phyloP scores from a whole-genome alignment of 2,113 vertebrate species.

The Numenius arquata region DNA sequence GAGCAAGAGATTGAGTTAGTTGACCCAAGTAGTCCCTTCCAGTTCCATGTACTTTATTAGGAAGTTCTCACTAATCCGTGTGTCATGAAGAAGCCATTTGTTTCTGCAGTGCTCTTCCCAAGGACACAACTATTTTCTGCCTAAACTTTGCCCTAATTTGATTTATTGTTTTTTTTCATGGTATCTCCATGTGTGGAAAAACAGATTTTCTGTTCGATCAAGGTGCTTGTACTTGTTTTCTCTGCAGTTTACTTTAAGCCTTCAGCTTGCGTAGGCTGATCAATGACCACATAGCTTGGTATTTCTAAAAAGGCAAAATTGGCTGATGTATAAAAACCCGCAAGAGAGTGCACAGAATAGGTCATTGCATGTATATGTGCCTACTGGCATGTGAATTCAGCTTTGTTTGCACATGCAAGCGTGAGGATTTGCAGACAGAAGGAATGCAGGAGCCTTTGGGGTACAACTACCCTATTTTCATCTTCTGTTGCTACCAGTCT shows the following conservation, averaged over 20 bases:
- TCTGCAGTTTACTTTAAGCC: background rate
- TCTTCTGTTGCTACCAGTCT: background rate
- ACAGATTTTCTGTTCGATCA: background rate
- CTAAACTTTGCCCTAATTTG: background rate
- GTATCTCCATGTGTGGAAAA: background rate
- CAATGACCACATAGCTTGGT: background rate
- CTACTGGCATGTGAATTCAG: background rate
- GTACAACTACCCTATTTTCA: background rate
- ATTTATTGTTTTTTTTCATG: background rate
- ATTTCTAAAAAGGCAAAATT: background rate
- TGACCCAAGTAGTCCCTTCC: background rate
- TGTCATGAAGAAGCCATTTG: background rate
- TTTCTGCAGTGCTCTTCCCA: background rate
- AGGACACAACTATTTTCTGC: background rate
- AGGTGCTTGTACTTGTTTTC: background rate
- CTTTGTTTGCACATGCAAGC: background rate
- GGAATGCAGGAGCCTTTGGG: slow-evolving; percentile 34
- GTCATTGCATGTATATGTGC: background rate
- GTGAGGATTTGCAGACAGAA: background rate
- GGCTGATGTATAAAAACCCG: background rate
- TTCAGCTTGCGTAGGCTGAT: background rate
- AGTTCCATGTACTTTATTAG: background rate
- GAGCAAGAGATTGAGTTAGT: background rate
- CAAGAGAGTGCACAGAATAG: background rate
- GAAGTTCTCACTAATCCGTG: background rate